Evolutionary conservation across 1,140 invertebrate genomes (phyloP), one percentile per base, ranked within the genome.

Genomic region (Lysiphlebus fabarum): DNA sequence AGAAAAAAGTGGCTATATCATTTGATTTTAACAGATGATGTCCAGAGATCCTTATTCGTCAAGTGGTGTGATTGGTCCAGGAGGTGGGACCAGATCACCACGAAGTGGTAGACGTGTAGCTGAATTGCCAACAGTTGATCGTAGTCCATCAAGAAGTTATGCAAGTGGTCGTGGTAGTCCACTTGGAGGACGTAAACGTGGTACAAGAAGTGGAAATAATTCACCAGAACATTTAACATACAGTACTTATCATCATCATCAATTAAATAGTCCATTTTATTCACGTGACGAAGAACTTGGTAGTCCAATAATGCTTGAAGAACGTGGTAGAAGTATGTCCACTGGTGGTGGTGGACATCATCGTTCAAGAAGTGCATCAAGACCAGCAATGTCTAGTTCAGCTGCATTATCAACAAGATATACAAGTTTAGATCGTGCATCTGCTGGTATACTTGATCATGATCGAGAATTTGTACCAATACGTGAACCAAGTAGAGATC

Each of bases 391-490:
- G 64, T 74, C 73, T 53, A 75, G 69, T 56, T 76, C 77, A 59
- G 81, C 79, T 65, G 81, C 80, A 51, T 82, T 83, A 75, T 81
- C 81, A 37, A 81, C 82, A 38, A 81, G 89, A 53, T 92, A 92
- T 77, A 88, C 90, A 68, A 90, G 88, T 45, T 78, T 91, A 62
- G 90, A 91, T 74, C 82, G 89, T 42, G 86, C 85, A 26, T 84
- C 84, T 44, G 82, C 80, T 51, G 82, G 80, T 6, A 75, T 80
- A 12, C 76, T 83, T 53, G 81, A 83, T 55, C 86, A 89, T 70
- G 88, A 91, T 66, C 82, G 90, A 45, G 90, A 91, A 74, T 91
- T 91, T 73, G 82, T 91, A 62, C 89, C 90, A n/a, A 92, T 92
- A 54, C 77, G 89, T 1, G 87, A 89, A 63, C 85, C 87, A 1